These are phyloP conservation scores for Tenrec ecaudatus DNA, from an alignment of 2,113 vertebrate species.

Conservation along the genomic window DNA sequence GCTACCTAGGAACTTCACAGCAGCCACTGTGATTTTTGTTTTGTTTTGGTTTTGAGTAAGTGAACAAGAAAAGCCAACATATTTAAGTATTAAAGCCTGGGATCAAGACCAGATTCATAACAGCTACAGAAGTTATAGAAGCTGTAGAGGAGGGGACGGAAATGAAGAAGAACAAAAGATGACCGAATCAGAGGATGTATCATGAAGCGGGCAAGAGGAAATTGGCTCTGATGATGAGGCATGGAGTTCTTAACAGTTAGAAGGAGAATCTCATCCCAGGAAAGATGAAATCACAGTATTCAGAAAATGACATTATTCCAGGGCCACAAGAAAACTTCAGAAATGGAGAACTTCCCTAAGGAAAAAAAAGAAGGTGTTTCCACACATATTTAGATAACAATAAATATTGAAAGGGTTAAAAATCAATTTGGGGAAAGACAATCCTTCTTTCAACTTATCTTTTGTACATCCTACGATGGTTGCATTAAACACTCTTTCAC, in stretches of 20 bases:
- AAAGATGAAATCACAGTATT: background rate
- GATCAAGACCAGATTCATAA: background rate
- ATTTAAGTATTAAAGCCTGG: background rate
- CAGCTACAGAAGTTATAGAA: background rate
- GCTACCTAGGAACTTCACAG: background rate
- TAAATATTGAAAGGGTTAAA: slow-evolving; percentile 62
- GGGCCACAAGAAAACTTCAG: slow-evolving; percentile 7
- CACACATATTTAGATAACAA: slow-evolving; percentile 34
- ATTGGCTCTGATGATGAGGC: background rate
- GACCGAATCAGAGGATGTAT: too few relatives aligned
- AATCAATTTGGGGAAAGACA: slow-evolving; percentile 58
- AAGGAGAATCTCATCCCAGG: background rate
- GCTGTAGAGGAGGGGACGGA: too few relatives aligned
- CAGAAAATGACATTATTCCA: slow-evolving; percentile 34
- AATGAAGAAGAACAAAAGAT: too few relatives aligned
- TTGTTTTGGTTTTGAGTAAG: background rate
- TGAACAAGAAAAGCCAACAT: background rate
- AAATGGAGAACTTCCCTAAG: slow-evolving; percentile 26
- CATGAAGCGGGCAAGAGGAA: background rate
- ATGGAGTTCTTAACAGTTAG: background rate
- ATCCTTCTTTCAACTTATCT: slow-evolving; percentile 46
- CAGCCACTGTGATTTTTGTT: too few relatives aligned
- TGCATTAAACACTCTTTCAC: background rate
- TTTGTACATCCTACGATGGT: background rate
- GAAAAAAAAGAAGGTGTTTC: slow-evolving; percentile 6